Evolutionary conservation across 1,140 invertebrate species (phyloP).

Genomic region (Tyrophagus putrescentiae): DNA sequence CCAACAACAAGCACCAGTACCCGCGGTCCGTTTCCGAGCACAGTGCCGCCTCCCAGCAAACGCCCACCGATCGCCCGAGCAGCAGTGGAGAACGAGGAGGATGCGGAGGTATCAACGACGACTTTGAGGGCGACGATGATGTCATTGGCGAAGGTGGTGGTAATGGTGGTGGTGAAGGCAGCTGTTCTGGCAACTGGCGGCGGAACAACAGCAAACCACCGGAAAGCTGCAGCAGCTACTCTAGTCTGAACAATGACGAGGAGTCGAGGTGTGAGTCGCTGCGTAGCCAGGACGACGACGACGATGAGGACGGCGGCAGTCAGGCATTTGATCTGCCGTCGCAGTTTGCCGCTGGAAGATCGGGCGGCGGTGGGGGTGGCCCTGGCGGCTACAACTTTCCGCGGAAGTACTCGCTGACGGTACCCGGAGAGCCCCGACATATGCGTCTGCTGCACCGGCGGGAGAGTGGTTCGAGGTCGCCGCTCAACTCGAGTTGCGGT

Average conservation of each 20-base stretch:
- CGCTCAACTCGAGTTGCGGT: constrained; percentile 20
- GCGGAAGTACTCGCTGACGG: constrained; percentile 19
- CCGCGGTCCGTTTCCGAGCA: no score
- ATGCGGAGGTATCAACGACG: no score
- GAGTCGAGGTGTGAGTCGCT: not conserved
- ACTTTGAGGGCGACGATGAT: not conserved
- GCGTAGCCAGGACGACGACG: not conserved
- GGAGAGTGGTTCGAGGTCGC: constrained; percentile 11
- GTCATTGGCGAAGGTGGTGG: constrained; percentile 3
- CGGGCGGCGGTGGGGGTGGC: not conserved
- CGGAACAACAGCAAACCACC: not conserved
- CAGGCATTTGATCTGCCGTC: not conserved
- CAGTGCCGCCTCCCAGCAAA: no score
- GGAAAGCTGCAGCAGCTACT: not conserved
- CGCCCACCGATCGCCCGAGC: no score
- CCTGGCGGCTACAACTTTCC: constrained; percentile 9
- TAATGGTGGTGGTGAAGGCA: no score
- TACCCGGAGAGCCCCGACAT: constrained; percentile 18
- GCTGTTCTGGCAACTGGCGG: not conserved
- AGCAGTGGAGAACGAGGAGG: not conserved
- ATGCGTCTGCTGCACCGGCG: constrained; percentile 11
- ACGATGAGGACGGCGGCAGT: not conserved
- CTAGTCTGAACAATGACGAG: constrained; percentile 9
- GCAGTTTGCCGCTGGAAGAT: not conserved
- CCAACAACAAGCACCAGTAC: no score